Conservation (phyloP, 2,113 vertebrate species). For the Holacanthus passer region DNA sequence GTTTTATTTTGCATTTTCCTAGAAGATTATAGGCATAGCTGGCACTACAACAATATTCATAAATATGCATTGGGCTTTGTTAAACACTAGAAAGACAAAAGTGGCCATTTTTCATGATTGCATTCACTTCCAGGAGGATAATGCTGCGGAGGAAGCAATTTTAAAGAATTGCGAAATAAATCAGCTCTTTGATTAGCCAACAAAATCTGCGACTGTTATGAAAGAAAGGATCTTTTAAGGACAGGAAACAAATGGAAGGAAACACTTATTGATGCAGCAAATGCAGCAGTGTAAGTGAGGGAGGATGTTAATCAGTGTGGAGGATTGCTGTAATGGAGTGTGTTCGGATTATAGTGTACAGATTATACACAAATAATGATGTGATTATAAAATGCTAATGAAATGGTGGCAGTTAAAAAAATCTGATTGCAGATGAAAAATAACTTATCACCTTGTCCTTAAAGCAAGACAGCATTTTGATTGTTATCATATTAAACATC, state of each 20-base stretch:
- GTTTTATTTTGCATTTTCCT: conserved; percentile 45
- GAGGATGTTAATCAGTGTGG: conserved; percentile 2
- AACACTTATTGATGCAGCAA: conserved; percentile 9
- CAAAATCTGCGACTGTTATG: conserved; percentile 19
- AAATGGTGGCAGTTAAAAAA: background rate
- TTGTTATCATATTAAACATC: background rate
- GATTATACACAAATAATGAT: conserved; percentile 1
- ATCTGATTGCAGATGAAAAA: background rate
- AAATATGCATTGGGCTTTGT: conserved; percentile 66
- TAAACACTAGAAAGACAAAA: conserved; percentile 65
- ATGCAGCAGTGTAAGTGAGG: background rate
- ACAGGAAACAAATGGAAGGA: conserved; percentile 20
- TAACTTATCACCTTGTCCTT: background rate
- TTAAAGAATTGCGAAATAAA: conserved; percentile 47
- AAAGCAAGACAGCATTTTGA: background rate
- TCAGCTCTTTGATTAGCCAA: conserved; percentile 40
- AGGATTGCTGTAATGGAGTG: background rate
- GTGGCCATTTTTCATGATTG: conserved; percentile 68
- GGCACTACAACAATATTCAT: conserved; percentile 58
- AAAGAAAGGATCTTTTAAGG: conserved; percentile 6
- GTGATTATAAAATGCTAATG: background rate
- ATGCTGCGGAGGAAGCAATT: conserved; percentile 50
- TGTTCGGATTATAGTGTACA: conserved; percentile 1
- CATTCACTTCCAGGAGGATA: conserved; percentile 47
- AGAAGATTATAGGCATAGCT: conserved; percentile 43